phyloP scores from a whole-genome alignment of 2,888 invertebrate genomes.

The Harmothoe impar region DNA sequence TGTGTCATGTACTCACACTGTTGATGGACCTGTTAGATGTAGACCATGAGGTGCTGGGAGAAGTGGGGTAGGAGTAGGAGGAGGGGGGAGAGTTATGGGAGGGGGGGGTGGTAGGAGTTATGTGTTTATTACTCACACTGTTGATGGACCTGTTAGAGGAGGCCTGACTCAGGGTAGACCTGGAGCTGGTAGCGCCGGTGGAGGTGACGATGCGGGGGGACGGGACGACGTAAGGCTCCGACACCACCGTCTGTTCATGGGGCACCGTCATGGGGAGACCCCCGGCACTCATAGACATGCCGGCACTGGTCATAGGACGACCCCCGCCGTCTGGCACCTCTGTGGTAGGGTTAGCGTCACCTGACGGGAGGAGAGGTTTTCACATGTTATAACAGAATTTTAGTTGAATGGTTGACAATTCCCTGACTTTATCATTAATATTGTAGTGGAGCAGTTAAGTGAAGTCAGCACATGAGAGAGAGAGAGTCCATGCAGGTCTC shows the following conservation, averaged over 20 bases:
- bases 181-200: background rate
- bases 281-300: background rate
- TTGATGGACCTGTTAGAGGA: background rate
- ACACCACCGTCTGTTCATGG: conserved; percentile 72
- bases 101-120: too few relatives aligned
- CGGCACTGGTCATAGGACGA: background rate
- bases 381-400: too few relatives aligned
- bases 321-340: background rate
- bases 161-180: conserved; percentile 46
- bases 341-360: background rate
- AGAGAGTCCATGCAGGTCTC: too few relatives aligned
- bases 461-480: too few relatives aligned
- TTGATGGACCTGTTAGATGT: too few relatives aligned
- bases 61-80: too few relatives aligned
- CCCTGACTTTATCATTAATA: too few relatives aligned
- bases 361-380: background rate
- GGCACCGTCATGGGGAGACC: conserved; percentile 70
- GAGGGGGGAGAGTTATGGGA: too few relatives aligned
- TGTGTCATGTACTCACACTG: conserved; percentile 23
- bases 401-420: too few relatives aligned
- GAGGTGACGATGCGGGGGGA: conserved; percentile 75
- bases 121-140: conserved; percentile 23
- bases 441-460: too few relatives aligned
- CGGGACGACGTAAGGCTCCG: conserved; percentile 66
- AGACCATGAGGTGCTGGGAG: too few relatives aligned